Percentiles rank a stretch among this genome's conserved stretches.
Conservation (phyloP, 2,888 invertebrate species). For the Megalurothrips usitatus region DNA sequence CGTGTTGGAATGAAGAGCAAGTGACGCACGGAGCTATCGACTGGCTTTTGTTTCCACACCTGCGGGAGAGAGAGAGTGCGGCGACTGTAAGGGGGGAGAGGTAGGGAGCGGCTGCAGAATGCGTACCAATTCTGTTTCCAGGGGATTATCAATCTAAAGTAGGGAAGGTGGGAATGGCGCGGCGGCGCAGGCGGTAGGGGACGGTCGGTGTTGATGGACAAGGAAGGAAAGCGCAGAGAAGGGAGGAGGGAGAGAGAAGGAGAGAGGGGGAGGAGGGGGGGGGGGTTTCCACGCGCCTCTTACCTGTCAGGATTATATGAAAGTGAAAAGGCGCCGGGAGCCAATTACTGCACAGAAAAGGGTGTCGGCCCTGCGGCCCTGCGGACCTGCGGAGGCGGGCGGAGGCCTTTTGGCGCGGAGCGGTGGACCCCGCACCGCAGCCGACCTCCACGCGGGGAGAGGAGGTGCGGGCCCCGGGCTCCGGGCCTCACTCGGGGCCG, state of each 20-base stretch:
- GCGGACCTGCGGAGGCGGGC: too few relatives aligned
- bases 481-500: too few relatives aligned
- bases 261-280: background rate
- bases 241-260: background rate
- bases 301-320: conserved; percentile 20
- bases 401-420: too few relatives aligned
- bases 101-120: background rate
- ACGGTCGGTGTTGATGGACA: background rate
- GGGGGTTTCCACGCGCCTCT: background rate
- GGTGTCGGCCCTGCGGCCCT: background rate
- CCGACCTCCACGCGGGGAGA: too few relatives aligned
- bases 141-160: background rate
- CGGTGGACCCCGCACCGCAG: too few relatives aligned
- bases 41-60: conserved; percentile 6
- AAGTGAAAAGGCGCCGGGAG: background rate
- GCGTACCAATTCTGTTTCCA: background rate
- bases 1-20: background rate
- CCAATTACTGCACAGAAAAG: background rate
- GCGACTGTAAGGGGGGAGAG: background rate
- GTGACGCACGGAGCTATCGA: background rate
- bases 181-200: too few relatives aligned
- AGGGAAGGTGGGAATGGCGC: background rate
- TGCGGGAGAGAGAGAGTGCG: background rate
- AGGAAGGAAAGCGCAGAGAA: background rate
- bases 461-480: too few relatives aligned